phyloP scores from a whole-genome alignment of 2,113 vertebrate species.

The Antechinus stuartii region DNA sequence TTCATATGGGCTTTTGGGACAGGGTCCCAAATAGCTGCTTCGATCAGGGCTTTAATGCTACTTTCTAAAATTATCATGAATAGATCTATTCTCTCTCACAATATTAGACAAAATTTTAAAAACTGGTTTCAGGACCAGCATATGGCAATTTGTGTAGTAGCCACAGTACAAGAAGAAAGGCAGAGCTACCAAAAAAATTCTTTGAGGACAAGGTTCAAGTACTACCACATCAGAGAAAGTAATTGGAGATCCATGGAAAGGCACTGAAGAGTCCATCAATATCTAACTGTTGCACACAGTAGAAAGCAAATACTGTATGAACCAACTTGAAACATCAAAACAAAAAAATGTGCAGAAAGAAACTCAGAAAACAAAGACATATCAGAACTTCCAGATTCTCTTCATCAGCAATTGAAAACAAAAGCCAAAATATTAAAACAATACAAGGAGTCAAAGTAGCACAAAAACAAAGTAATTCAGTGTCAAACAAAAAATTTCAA shows the following conservation, averaged over 20 bases:
- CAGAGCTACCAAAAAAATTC: background rate
- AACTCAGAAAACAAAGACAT: background rate
- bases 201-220: background rate
- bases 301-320: background rate
- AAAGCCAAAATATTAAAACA: background rate
- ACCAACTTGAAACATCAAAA: background rate
- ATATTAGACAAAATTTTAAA: background rate
- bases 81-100: background rate
- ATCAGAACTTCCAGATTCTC: background rate
- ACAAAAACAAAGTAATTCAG: background rate
- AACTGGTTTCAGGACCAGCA: background rate
- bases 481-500: background rate
- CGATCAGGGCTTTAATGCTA: background rate
- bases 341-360: background rate
- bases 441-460: background rate
- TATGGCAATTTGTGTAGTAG: background rate
- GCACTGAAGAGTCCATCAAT: background rate
- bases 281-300: background rate
- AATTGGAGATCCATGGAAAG: background rate
- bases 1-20: background rate
- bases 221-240: background rate
- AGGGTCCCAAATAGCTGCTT: background rate
- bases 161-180: background rate
- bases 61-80: background rate
- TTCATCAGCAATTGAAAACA: background rate